Evolutionary conservation across 1,140 invertebrate species (phyloP), one percentile per base, ranked within the genome.

Genomic region (Drosophila lowei): DNA sequence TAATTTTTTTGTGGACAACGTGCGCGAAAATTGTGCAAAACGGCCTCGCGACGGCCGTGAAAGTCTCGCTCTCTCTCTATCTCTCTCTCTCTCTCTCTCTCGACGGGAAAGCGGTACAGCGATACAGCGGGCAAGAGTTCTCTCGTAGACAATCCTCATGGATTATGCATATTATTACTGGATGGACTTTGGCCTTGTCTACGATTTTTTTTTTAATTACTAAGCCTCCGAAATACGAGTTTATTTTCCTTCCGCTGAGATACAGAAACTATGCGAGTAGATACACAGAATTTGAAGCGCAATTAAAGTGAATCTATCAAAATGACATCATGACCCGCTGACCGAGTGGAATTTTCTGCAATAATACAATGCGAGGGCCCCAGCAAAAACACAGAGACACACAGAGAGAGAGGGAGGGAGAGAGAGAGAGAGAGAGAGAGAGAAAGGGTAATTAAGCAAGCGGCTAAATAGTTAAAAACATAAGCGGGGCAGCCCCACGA

Each of bases 271-370:
- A 52, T 52, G 30, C 47, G 46, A 34, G 21, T 41, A 28, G 21
- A 38, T 47, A 59, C 53, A 25, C 30, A 56, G 28, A 61, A 48
- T 66, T 78, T 49, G 7, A 50, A 64, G 44, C 67, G 59, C 72
- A 79, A 86, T 86, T 86, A 88, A 83, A 79, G 63, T 68, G 75
- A 72, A 88, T 77, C 74, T 64, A 83, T 86, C 75, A 83, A 72
- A 76, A 83, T 88, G 83, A 88, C 83, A 88, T 88, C 83, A 88
- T 88, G 84, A 88, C 79, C 84, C 79, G 79, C 65, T 88, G 79
- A 88, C 84, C 75, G 66, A 83, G 44, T 72, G 59, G 57, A 81
- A 77, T 62, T 61, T 72, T 59, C 46, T 61, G 50, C 57, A 52
- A 72, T 64, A 58, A 71, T 62, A 77, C 41, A 58, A 58, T 42